These are phyloP conservation scores for Macroramphosus scolopax DNA, from an alignment of 2,797 vertebrate genomes.

Conservation along the genomic window DNA sequence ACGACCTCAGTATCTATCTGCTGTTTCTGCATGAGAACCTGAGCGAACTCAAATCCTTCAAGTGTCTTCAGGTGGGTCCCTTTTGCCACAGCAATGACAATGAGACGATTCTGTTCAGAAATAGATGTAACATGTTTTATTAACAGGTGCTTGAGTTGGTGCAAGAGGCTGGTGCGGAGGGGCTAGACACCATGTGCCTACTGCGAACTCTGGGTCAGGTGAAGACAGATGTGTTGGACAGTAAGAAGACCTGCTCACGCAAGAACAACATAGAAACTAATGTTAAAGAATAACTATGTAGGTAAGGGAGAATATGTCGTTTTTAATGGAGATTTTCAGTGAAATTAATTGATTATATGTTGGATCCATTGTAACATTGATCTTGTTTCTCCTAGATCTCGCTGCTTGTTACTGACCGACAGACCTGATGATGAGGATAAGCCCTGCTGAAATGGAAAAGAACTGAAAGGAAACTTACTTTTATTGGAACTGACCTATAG, in stretches of 20 bases:
- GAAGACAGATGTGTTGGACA: slow-evolving; percentile 86
- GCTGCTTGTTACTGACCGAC: no score
- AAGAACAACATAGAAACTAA: slow-evolving; percentile 31
- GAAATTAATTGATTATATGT: not conserved
- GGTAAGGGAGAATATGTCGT: slow-evolving; percentile 29
- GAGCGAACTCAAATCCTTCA: slow-evolving; percentile 92
- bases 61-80: slow-evolving; percentile 84
- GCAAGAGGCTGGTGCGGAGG: slow-evolving; percentile 78
- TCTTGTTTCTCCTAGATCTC: slow-evolving; percentile 18
- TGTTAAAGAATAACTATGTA: slow-evolving; percentile 28
- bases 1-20: slow-evolving; percentile 92
- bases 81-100: not conserved
- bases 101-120: not conserved
- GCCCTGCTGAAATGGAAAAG: slow-evolving; percentile 25
- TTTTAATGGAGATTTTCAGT: not conserved
- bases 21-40: slow-evolving; percentile 94
- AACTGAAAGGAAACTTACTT: slow-evolving; percentile 8
- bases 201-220: slow-evolving; percentile 86
- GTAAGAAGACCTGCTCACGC: slow-evolving; percentile 58
- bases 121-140: slow-evolving; percentile 8
- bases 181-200: slow-evolving; percentile 85
- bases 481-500: slow-evolving; percentile 9
- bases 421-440: slow-evolving; percentile 21
- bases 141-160: slow-evolving; percentile 87
- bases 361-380: slow-evolving; percentile 9